Evolutionary conservation across 1,140 invertebrate genomes (phyloP).

Genomic region (Ganaspis sp.): DNA sequence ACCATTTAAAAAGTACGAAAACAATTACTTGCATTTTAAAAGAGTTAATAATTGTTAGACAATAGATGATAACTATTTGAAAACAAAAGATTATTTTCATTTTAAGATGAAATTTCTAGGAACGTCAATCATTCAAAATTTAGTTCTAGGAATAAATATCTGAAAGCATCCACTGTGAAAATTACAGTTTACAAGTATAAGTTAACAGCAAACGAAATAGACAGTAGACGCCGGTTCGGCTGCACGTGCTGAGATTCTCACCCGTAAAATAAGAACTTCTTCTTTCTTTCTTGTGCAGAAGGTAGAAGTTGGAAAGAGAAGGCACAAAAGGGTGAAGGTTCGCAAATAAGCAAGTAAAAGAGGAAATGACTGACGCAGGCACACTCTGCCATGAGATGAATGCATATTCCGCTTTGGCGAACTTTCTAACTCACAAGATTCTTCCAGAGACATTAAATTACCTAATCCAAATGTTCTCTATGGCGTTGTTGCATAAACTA

Average conservation of each 20-base stretch:
- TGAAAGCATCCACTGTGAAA: background rate
- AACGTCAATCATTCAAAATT: background rate
- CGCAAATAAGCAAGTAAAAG: slow-evolving; percentile 12
- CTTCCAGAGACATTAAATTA: background rate
- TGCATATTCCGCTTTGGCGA: background rate
- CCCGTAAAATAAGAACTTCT: slow-evolving; percentile 18
- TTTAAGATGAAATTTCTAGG: background rate
- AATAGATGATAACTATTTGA: too few relatives aligned
- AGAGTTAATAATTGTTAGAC: too few relatives aligned
- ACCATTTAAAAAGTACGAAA: too few relatives aligned
- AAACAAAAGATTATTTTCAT: background rate
- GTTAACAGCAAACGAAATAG: slow-evolving; percentile 16
- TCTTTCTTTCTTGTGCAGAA: background rate
- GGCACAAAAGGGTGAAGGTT: slow-evolving; percentile 4
- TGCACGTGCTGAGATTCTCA: slow-evolving; percentile 29
- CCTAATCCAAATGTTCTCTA: too few relatives aligned
- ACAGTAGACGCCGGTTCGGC: slow-evolving; percentile 19
- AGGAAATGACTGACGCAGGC: slow-evolving; percentile 26
- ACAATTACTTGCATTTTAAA: too few relatives aligned
- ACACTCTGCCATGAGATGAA: slow-evolving; percentile 26
- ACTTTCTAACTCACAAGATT: background rate
- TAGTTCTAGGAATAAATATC: background rate
- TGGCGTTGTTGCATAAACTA: background rate
- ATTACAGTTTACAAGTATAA: slow-evolving; percentile 19
- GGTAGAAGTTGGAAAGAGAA: background rate